phyloP scores from a whole-genome alignment of 2,888 invertebrate species.

The Ganaspis brasiliensis region DNA sequence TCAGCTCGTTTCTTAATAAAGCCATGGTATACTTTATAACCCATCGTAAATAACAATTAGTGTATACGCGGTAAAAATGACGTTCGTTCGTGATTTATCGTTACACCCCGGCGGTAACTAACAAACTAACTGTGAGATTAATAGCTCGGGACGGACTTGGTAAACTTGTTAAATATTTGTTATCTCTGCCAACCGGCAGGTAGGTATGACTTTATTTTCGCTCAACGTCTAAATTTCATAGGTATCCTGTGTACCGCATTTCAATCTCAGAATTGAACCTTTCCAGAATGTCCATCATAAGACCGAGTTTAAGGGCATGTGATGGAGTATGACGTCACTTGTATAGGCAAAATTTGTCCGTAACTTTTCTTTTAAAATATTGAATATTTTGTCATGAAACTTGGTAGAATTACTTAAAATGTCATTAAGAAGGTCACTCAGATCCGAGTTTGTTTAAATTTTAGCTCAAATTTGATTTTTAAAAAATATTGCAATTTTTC shows the following conservation, averaged over 20 bases:
- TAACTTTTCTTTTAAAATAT: too few relatives aligned
- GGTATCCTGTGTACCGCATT: slow-evolving; percentile 3
- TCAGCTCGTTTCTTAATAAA: slow-evolving; percentile 67
- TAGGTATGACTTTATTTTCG: slow-evolving; percentile 44
- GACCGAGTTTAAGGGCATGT: too few relatives aligned
- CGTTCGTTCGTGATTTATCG: slow-evolving; percentile 67
- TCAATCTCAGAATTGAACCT: too few relatives aligned
- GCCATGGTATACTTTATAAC: slow-evolving; percentile 71
- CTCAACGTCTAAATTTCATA: slow-evolving; percentile 25
- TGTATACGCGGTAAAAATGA: slow-evolving; percentile 68
- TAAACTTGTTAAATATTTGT: slow-evolving; percentile 70
- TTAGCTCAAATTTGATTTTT: too few relatives aligned
- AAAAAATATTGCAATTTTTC: too few relatives aligned
- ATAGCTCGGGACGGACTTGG: slow-evolving; percentile 68
- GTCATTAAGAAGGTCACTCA: too few relatives aligned
- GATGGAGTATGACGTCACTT: too few relatives aligned
- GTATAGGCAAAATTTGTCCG: too few relatives aligned
- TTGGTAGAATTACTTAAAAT: too few relatives aligned
- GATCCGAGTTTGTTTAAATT: too few relatives aligned
- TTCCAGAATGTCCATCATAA: too few relatives aligned
- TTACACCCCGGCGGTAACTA: slow-evolving; percentile 62
- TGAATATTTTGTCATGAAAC: too few relatives aligned
- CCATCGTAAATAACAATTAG: slow-evolving; percentile 78
- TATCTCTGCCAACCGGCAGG: slow-evolving; percentile 50
- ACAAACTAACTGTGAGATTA: slow-evolving; percentile 74